These are phyloP conservation scores for Micromys minutus DNA, from an alignment of 2,113 vertebrate species.

Conservation along the genomic window DNA sequence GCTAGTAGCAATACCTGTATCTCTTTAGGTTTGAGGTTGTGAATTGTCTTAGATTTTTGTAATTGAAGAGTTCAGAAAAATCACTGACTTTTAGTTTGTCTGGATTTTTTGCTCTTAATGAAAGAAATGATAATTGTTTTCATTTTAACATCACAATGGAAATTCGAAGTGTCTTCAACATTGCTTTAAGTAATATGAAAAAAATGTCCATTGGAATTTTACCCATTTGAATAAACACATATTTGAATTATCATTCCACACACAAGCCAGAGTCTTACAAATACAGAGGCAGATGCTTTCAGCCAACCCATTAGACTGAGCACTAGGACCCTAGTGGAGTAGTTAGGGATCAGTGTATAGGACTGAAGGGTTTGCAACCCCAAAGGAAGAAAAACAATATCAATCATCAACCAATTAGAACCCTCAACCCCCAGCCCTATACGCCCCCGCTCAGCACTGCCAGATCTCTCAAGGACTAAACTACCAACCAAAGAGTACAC, in stretches of 20 bases:
- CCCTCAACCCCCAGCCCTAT: too few relatives aligned
- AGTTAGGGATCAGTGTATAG: too few relatives aligned
- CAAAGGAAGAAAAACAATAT: too few relatives aligned
- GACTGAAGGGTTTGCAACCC: too few relatives aligned
- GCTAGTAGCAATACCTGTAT: background rate
- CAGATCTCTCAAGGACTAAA: too few relatives aligned
- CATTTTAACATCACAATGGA: background rate
- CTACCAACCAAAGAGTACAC: too few relatives aligned
- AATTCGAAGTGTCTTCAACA: background rate
- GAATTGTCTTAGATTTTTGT: background rate
- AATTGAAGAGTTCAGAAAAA: background rate
- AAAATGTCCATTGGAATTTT: background rate
- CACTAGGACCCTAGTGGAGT: too few relatives aligned
- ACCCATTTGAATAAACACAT: background rate
- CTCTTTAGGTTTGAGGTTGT: background rate
- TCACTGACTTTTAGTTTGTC: background rate
- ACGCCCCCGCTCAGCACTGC: too few relatives aligned
- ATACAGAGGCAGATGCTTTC: too few relatives aligned
- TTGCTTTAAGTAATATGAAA: slow-evolving; percentile 37
- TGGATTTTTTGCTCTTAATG: background rate
- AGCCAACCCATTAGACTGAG: too few relatives aligned
- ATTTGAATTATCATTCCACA: background rate
- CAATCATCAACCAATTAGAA: too few relatives aligned
- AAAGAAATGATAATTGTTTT: background rate
- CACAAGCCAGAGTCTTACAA: too few relatives aligned